These are phyloP conservation scores for Pithys albifrons DNA, from an alignment of 2,113 vertebrate genomes.

Conservation along the genomic window DNA sequence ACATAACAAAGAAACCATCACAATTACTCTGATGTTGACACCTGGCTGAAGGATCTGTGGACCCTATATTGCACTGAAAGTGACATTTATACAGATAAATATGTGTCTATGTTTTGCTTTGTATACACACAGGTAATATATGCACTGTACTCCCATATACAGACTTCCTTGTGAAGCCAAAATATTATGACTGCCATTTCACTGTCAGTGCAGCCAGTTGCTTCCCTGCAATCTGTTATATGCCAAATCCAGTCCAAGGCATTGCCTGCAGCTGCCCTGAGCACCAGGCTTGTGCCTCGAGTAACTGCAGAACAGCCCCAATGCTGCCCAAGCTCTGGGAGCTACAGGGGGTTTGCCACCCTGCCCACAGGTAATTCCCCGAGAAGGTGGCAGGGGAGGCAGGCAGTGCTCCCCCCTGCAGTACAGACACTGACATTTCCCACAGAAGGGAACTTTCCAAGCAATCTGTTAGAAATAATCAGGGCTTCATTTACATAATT, in stretches of 20 bases:
- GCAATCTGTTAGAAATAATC: not conserved
- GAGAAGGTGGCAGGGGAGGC: not conserved
- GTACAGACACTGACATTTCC: not conserved
- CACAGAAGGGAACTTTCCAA: not conserved
- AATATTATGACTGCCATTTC: not conserved
- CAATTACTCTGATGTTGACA: not conserved
- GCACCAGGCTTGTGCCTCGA: not conserved
- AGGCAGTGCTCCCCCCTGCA: not conserved
- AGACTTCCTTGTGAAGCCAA: not conserved
- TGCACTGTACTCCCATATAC: not conserved
- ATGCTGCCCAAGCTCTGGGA: not conserved
- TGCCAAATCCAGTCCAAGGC: not conserved
- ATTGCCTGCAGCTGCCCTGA: not conserved
- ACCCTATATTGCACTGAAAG: not conserved
- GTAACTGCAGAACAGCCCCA: not conserved
- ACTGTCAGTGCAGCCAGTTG: not conserved
- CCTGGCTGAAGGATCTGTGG: not conserved
- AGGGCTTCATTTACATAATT: not conserved
- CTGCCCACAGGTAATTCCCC: not conserved
- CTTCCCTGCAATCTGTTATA: rapidly evolving
- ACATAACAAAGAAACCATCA: not conserved
- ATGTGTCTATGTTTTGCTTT: not conserved
- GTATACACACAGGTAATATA: not conserved
- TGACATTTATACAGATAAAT: not conserved
- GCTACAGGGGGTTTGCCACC: not conserved